Evolutionary conservation across 2,797 vertebrate species (phyloP).

Genomic region (Brachyrhaphis roseni): DNA sequence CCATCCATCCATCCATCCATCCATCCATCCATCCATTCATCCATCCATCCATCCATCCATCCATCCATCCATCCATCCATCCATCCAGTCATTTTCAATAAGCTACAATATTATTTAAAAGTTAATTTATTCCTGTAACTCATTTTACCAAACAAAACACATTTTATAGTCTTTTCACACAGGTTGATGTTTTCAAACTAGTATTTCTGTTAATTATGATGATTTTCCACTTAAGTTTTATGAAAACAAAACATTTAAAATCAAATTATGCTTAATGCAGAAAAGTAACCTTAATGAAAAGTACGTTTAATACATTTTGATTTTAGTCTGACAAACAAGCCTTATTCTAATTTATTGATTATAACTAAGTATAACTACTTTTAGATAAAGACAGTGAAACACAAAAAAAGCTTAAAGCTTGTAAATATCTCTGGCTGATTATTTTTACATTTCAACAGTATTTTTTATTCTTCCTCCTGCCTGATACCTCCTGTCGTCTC

Average conservation of each 20-base stretch:
- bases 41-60: too few species aligned
- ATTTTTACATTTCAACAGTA: background rate
- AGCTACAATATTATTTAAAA: background rate
- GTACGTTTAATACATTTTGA: background rate
- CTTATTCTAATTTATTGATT: background rate
- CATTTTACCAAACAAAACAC: background rate
- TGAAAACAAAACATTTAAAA: background rate
- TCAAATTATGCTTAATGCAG: background rate
- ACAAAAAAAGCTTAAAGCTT: background rate
- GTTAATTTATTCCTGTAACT: background rate
- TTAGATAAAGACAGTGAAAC: background rate
- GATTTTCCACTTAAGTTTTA: background rate
- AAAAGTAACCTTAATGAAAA: background rate
- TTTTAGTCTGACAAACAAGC: background rate
- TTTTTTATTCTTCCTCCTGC: slow-evolving; percentile 21
- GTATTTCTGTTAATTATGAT: background rate
- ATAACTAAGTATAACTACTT: background rate
- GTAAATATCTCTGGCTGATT: background rate
- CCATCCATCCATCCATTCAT: too few species aligned
- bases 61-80: too few species aligned
- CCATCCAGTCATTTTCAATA: background rate
- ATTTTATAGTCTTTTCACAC: background rate
- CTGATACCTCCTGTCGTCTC: slow-evolving; percentile 55
- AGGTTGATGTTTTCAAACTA: background rate
- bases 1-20: too few species aligned